Evolutionary conservation across 2,113 vertebrate genomes (phyloP).

Genomic region (Spea bombifrons): DNA sequence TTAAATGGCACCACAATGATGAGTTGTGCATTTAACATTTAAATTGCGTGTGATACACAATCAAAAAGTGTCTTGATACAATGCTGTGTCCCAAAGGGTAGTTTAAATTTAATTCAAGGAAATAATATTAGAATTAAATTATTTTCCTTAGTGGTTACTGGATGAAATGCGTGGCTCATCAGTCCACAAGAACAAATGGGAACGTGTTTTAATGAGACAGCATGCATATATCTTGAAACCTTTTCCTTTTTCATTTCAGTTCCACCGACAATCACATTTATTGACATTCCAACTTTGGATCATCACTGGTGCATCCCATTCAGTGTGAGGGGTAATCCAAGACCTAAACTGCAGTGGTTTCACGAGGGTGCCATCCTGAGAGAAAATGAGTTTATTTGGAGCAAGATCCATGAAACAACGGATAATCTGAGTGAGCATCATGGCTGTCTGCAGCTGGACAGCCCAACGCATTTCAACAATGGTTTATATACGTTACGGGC

Average conservation of each 20-base stretch:
- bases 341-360: constrained; percentile 80
- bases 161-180: too few relatives aligned
- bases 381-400: constrained; percentile 83
- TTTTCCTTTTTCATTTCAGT: constrained; percentile 63
- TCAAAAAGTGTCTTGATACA: too few relatives aligned
- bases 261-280: constrained; percentile 87
- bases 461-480: constrained; percentile 92
- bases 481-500: constrained; percentile 85
- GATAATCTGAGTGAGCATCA: constrained; percentile 86
- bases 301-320: constrained; percentile 99
- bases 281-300: constrained; percentile 84
- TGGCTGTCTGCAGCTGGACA: constrained; percentile 93
- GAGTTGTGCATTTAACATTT: too few relatives aligned
- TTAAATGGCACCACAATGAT: too few relatives aligned
- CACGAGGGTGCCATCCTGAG: constrained; percentile 69
- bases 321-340: constrained; percentile 89
- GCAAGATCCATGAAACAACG: constrained; percentile 80
- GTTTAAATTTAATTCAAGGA: too few relatives aligned
- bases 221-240: too few relatives aligned
- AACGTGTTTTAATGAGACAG: too few relatives aligned
- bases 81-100: too few relatives aligned
- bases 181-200: too few relatives aligned
- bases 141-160: too few relatives aligned
- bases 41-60: too few relatives aligned
- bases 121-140: too few relatives aligned